phyloP scores from a whole-genome alignment of 2,888 invertebrate species.

The Himalopsyche tibetana region DNA sequence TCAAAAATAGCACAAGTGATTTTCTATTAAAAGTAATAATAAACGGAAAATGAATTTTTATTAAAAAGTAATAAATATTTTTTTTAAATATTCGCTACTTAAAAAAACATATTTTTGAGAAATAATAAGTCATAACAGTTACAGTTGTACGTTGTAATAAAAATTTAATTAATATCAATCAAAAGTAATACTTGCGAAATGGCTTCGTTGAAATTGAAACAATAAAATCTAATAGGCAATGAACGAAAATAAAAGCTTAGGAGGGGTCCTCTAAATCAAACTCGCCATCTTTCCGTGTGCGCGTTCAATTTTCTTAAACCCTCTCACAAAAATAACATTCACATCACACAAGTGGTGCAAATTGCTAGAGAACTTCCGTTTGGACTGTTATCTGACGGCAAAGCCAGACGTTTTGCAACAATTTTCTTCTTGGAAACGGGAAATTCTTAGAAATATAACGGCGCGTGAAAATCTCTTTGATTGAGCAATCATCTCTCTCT shows the following conservation, averaged over 20 bases:
- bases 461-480: slow-evolving; percentile 40
- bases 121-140: not conserved
- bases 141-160: not conserved
- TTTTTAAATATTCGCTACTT: too few relatives aligned
- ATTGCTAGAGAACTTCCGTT: slow-evolving; percentile 23
- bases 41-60: too few relatives aligned
- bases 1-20: too few relatives aligned
- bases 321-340: slow-evolving; percentile 27
- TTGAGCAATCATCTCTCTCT: slow-evolving; percentile 49
- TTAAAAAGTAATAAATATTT: too few relatives aligned
- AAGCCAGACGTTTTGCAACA: slow-evolving; percentile 23
- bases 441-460: not conserved
- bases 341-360: slow-evolving; percentile 21
- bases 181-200: slow-evolving; percentile 21
- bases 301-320: slow-evolving; percentile 1
- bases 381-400: slow-evolving; percentile 26
- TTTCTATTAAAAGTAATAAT: too few relatives aligned
- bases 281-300: slow-evolving; percentile 9
- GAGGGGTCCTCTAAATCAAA: slow-evolving; percentile 17
- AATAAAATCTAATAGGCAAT: slow-evolving; percentile 34
- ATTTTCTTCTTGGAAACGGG: slow-evolving; percentile 38
- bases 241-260: slow-evolving; percentile 23
- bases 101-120: not conserved
- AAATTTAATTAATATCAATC: slow-evolving; percentile 30
- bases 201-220: slow-evolving; percentile 20